phyloP scores from a whole-genome alignment of 2,888 invertebrate species.

The Dione vanillae region DNA sequence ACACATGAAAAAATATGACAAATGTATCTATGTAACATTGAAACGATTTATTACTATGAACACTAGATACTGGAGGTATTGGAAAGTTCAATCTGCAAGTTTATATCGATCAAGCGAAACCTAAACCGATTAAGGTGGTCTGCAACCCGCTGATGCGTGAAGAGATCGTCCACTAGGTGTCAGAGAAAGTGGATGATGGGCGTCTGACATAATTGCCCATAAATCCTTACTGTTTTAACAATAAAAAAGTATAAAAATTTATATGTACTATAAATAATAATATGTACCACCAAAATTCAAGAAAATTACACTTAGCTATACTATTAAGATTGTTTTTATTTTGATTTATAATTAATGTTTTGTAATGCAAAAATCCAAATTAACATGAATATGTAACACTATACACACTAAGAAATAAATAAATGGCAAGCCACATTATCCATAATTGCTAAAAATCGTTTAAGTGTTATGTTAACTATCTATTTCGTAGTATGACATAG shows the following conservation, averaged over 20 bases:
- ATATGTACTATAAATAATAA: no score
- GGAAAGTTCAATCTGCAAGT: constrained; percentile 39
- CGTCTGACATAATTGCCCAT: constrained; percentile 76
- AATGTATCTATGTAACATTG: neutral
- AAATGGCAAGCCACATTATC: neutral
- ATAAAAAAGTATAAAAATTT: no score
- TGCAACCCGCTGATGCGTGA: constrained; percentile 54
- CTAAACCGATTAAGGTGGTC: constrained; percentile 47
- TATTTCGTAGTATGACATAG: constrained; percentile 32
- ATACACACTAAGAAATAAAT: no score
- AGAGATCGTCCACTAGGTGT: constrained; percentile 54
- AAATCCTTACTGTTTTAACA: constrained; percentile 42
- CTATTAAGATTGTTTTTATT: no score
- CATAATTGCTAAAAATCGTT: constrained; percentile 3
- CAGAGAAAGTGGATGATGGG: constrained; percentile 75
- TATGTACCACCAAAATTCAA: no score
- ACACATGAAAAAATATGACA: no score
- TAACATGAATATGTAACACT: no score
- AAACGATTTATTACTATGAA: neutral
- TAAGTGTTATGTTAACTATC: neutral
- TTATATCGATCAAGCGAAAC: constrained; percentile 40
- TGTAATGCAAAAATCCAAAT: no score
- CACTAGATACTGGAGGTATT: no score
- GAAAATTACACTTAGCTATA: no score
- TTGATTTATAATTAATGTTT: no score